Percentiles rank a stretch among this genome's conserved stretches.
These are phyloP conservation scores for Clarias gariepinus DNA, from an alignment of 2,113 vertebrate genomes.

Conservation along the genomic window DNA sequence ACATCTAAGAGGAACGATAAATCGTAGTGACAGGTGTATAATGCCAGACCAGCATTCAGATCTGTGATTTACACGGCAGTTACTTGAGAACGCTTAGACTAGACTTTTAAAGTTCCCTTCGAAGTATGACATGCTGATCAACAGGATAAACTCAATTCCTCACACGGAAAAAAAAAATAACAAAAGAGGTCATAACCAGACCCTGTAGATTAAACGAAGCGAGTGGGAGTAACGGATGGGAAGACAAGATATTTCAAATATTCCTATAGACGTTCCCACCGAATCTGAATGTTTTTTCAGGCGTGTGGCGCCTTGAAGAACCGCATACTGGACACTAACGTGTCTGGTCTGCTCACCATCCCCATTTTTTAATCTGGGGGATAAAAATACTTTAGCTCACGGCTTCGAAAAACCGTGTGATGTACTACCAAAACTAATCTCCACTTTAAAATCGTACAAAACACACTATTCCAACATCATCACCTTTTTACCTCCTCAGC, in stretches of 20 bases:
- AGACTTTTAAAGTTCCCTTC: background rate
- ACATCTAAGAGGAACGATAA: slow-evolving; percentile 2
- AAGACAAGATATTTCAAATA: background rate
- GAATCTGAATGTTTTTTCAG: background rate
- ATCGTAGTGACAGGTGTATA: background rate
- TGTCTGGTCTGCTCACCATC: background rate
- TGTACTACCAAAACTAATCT: background rate
- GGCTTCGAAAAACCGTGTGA: background rate
- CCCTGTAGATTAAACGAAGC: background rate
- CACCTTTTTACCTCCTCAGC: background rate
- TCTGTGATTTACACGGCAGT: background rate
- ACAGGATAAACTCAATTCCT: background rate
- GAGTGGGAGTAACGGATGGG: background rate
- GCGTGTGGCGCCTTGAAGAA: slow-evolving; percentile 9
- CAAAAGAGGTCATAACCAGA: background rate
- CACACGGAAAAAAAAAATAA: background rate
- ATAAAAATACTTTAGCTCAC: background rate
- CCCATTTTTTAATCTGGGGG: background rate
- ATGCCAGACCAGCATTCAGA: background rate
- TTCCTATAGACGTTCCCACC: background rate
- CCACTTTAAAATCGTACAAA: background rate
- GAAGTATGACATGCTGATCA: slow-evolving; percentile 1
- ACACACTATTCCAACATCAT: background rate
- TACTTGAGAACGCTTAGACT: slow-evolving; percentile 4
- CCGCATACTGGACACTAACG: background rate